Conservation (phyloP, 2,797 vertebrate genomes). For the Aldrovandia affinis region DNA sequence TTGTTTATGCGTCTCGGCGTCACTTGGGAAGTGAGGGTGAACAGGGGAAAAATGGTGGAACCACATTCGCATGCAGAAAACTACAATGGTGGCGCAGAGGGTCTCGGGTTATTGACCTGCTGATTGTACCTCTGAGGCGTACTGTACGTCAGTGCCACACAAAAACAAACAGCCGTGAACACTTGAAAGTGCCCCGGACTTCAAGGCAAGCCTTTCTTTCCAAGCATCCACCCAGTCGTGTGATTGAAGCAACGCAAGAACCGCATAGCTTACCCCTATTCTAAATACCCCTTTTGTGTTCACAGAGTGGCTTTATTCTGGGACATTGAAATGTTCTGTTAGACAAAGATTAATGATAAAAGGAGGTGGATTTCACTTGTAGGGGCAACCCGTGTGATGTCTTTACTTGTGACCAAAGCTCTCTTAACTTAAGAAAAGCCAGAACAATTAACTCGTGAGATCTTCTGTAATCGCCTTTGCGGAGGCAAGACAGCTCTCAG, state of each 20-base stretch:
- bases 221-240: background rate
- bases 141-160: background rate
- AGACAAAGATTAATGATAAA: constrained; percentile 20
- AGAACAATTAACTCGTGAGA: background rate
- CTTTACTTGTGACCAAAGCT: constrained; percentile 18
- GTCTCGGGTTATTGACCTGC: background rate
- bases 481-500: background rate
- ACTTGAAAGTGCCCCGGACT: background rate
- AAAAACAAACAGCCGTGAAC: background rate
- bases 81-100: background rate
- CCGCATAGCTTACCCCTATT: background rate
- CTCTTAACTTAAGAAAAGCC: constrained; percentile 24
- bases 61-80: background rate
- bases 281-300: constrained; percentile 13
- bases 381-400: background rate
- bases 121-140: background rate
- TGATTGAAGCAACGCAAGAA: constrained; percentile 1
- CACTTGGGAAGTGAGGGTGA: background rate
- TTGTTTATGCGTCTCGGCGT: background rate
- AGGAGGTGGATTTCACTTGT: background rate
- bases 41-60: background rate
- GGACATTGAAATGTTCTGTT: background rate
- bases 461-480: background rate
- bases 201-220: constrained; percentile 1
- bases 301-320: background rate